Percentiles rank a stretch among this genome's conserved stretches.
Evolutionary conservation across 2,888 invertebrate species (phyloP).

Genomic region (Meiosimyza decipiens): DNA sequence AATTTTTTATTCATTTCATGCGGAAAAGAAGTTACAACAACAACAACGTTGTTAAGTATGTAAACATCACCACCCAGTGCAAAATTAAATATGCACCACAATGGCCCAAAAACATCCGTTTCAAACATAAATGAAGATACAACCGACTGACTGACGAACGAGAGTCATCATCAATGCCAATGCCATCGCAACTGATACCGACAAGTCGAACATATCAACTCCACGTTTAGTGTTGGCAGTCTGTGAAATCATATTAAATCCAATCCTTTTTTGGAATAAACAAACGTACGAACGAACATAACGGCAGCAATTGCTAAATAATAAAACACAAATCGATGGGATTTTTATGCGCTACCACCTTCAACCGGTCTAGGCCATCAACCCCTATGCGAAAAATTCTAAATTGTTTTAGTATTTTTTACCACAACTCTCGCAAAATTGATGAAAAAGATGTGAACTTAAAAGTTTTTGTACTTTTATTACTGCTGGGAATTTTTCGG

Average conservation of each 20-base stretch:
- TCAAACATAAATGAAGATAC: slow-evolving; percentile 29
- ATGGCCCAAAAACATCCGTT: slow-evolving; percentile 54
- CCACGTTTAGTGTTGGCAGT: slow-evolving; percentile 42
- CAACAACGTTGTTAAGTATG: slow-evolving; percentile 30
- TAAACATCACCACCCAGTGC: slow-evolving; percentile 42
- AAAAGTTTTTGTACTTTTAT: background rate
- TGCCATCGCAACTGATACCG: slow-evolving; percentile 17
- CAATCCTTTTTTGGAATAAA: slow-evolving; percentile 51
- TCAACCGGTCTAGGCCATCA: slow-evolving; percentile 8
- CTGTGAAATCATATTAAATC: slow-evolving; percentile 58
- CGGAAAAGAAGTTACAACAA: slow-evolving; percentile 22
- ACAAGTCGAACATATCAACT: slow-evolving; percentile 38
- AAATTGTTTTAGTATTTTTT: slow-evolving; percentile 10
- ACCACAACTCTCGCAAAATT: background rate
- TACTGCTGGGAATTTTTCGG: background rate
- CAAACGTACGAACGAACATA: slow-evolving; percentile 32
- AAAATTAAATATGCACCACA: slow-evolving; percentile 60
- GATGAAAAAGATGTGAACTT: background rate
- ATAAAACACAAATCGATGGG: slow-evolving; percentile 50
- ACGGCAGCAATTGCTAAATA: slow-evolving; percentile 49
- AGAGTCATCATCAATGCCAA: slow-evolving; percentile 23
- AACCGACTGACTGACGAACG: slow-evolving; percentile 23
- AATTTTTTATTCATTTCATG: slow-evolving; percentile 43
- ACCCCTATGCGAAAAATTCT: slow-evolving; percentile 37
- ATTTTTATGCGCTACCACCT: slow-evolving; percentile 48